These are phyloP conservation scores for Todus mexicanus DNA, from an alignment of 2,797 vertebrate species.

Conservation along the genomic window DNA sequence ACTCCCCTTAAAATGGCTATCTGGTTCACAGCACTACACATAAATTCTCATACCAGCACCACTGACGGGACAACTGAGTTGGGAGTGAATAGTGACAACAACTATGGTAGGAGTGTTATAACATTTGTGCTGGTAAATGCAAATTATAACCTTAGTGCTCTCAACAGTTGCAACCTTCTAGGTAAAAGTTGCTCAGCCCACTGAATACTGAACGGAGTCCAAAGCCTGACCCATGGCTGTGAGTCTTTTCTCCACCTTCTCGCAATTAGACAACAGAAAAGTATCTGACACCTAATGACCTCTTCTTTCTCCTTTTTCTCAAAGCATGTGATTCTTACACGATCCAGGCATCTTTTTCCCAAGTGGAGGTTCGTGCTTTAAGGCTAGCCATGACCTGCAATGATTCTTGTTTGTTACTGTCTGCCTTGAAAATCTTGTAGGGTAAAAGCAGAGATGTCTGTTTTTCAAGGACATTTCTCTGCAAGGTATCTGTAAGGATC, in stretches of 20 bases:
- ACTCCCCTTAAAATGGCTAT: not conserved
- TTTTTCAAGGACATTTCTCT: not conserved
- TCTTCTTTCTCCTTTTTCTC: not conserved
- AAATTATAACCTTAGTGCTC: not conserved
- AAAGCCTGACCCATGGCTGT: not conserved
- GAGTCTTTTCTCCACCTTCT: not conserved
- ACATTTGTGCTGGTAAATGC: not conserved
- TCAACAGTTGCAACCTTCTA: not conserved
- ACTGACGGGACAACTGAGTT: not conserved
- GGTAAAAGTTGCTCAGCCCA: not conserved
- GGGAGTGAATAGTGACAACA: not conserved
- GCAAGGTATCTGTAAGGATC: not conserved
- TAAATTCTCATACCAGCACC: not conserved
- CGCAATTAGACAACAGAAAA: not conserved
- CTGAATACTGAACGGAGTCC: not conserved
- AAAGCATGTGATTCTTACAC: not conserved
- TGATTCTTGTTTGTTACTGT: not conserved
- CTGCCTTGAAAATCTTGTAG: not conserved
- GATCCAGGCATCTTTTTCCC: not conserved
- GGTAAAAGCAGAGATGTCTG: not conserved
- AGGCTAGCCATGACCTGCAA: not conserved
- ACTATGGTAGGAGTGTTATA: not conserved
- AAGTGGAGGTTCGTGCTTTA: not conserved
- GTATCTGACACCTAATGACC: not conserved
- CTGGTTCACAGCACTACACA: not conserved